Percentiles rank a stretch among this genome's conserved stretches.
Evolutionary conservation across 1,140 invertebrate genomes (phyloP).

Genomic region (Globodera rostochiensis): DNA sequence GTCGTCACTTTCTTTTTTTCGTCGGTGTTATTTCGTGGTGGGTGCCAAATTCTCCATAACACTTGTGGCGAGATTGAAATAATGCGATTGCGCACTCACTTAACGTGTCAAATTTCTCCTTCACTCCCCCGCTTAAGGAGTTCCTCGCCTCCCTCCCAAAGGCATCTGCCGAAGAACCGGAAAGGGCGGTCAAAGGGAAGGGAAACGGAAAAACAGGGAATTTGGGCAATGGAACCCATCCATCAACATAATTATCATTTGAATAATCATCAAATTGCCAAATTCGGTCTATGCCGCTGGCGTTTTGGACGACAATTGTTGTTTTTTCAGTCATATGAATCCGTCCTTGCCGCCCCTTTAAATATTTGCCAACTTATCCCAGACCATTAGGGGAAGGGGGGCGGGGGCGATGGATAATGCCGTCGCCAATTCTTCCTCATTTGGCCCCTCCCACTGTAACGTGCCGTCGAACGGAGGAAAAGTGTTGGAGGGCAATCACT

Average conservation of each 20-base stretch:
- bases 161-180: not conserved
- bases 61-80: not conserved
- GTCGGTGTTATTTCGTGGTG: not conserved
- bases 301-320: not conserved
- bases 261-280: not conserved
- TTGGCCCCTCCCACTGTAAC: not conserved
- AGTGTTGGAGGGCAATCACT: not conserved
- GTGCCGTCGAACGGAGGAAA: not conserved
- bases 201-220: not conserved
- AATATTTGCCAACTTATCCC: not conserved
- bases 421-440: not conserved
- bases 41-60: not conserved
- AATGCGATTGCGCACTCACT: not conserved
- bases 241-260: not conserved
- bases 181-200: not conserved
- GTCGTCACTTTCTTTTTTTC: not conserved
- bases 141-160: not conserved
- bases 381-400: not conserved
- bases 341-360: not conserved
- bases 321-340: not conserved
- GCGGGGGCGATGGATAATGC: not conserved
- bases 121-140: not conserved
- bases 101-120: not conserved
- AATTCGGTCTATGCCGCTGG: not conserved
- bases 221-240: not conserved